These are phyloP conservation scores for Epinotia brunnichana DNA, from an alignment of 2,888 invertebrate genomes.

Conservation along the genomic window DNA sequence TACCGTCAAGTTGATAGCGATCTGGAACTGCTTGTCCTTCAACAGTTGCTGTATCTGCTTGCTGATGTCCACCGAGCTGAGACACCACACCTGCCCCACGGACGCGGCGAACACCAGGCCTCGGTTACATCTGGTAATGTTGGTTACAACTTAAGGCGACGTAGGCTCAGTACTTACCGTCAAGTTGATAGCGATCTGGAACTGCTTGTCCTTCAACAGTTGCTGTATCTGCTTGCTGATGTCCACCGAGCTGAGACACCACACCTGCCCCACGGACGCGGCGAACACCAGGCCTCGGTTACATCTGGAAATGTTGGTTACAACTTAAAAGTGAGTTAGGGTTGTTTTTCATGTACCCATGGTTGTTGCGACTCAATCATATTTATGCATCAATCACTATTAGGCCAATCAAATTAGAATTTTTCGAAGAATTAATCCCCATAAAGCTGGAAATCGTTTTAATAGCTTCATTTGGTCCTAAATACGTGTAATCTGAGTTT, in stretches of 20 bases:
- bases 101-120: conserved; percentile 95
- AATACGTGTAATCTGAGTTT: too few relatives aligned
- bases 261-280: conserved; percentile 94
- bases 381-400: too few relatives aligned
- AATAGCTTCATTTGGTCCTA: too few relatives aligned
- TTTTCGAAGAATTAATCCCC: too few relatives aligned
- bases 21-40: conserved; percentile 95
- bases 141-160: background rate
- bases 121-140: conserved; percentile 84
- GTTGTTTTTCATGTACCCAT: too few relatives aligned
- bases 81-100: conserved; percentile 93
- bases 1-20: conserved; percentile 95
- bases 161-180: too few relatives aligned
- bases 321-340: too few relatives aligned
- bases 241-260: conserved; percentile 92
- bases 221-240: conserved; percentile 92
- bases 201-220: conserved; percentile 94
- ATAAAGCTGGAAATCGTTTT: too few relatives aligned
- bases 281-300: conserved; percentile 92
- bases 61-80: conserved; percentile 91
- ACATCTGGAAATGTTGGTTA: conserved; percentile 74
- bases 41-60: conserved; percentile 93
- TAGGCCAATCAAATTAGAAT: too few relatives aligned
- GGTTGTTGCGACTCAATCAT: too few relatives aligned
- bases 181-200: conserved; percentile 95